Evolutionary conservation across 2,888 invertebrate species (phyloP).

Genomic region (Pachydiplax longipennis): DNA sequence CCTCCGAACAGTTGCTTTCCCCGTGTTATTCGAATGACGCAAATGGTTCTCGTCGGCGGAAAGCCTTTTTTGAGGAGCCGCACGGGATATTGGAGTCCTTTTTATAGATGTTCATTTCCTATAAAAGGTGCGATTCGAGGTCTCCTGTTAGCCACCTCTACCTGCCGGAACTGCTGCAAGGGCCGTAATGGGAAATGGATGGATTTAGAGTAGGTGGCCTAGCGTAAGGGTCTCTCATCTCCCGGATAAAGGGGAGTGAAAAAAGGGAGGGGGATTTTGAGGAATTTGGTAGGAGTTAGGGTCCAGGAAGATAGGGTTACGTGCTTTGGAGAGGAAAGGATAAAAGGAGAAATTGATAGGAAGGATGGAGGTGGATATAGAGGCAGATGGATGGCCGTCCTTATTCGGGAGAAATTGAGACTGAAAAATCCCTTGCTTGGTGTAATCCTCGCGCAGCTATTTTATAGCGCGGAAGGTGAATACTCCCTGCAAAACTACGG

Average conservation of each 20-base stretch:
- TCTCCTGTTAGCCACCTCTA: not conserved
- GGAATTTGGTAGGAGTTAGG: not conserved
- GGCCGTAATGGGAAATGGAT: not conserved
- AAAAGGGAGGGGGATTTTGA: not conserved
- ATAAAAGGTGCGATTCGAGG: not conserved
- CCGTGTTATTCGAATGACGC: not conserved
- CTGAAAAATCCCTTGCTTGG: too few species aligned
- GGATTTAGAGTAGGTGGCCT: not conserved
- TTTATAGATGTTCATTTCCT: slow-evolving; percentile 1
- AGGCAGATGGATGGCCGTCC: too few species aligned
- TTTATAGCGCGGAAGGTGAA: too few species aligned
- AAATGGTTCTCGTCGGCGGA: not conserved
- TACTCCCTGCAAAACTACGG: too few species aligned
- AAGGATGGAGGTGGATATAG: too few species aligned
- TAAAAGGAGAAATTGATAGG: not conserved
- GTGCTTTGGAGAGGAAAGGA: not conserved
- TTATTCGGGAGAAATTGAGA: too few species aligned
- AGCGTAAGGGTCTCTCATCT: not conserved
- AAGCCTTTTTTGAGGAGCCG: not conserved
- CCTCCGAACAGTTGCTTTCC: not conserved
- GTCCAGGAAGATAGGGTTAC: not conserved
- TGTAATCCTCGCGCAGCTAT: too few species aligned
- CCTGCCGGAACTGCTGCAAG: not conserved
- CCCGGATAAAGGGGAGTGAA: not conserved
- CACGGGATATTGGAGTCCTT: not conserved